phyloP scores from a whole-genome alignment of 2,113 vertebrate genomes.

The Hyaena hyaena region DNA sequence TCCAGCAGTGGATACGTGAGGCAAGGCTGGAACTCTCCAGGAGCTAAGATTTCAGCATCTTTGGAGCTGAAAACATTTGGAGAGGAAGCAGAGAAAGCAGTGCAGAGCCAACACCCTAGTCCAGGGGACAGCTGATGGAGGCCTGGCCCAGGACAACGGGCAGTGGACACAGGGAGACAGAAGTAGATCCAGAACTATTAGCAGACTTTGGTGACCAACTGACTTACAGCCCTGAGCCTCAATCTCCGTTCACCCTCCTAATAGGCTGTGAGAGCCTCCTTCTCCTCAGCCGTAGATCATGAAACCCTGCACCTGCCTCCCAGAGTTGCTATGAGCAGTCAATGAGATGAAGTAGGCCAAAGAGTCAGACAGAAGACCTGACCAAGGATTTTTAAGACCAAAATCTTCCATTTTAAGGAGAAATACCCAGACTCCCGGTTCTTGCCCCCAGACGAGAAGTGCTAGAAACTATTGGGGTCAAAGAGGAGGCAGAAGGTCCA shows the following conservation, averaged over 20 bases:
- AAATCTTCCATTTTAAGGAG: not conserved
- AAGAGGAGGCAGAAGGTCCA: not conserved
- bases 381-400: not conserved
- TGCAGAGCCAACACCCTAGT: accelerated
- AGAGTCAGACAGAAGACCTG: not conserved
- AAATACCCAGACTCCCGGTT: not conserved
- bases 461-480: not conserved
- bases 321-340: not conserved
- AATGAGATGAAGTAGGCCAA: not conserved
- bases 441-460: not conserved
- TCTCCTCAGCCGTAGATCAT: not conserved
- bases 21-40: not conserved
- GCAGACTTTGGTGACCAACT: not conserved
- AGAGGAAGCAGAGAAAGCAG: not conserved
- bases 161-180: not conserved
- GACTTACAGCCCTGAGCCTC: not conserved
- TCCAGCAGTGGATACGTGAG: not conserved
- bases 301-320: not conserved
- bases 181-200: not conserved
- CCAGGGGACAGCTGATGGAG: not conserved
- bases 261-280: not conserved
- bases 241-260: not conserved
- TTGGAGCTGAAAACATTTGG: not conserved
- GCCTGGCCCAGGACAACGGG: not conserved
- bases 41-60: not conserved